A percentile compares a stretch with the other conserved stretches of the same genome.
These are phyloP conservation scores for Neofelis nebulosa DNA, from an alignment of 2,113 vertebrate species.

Conservation along the genomic window DNA sequence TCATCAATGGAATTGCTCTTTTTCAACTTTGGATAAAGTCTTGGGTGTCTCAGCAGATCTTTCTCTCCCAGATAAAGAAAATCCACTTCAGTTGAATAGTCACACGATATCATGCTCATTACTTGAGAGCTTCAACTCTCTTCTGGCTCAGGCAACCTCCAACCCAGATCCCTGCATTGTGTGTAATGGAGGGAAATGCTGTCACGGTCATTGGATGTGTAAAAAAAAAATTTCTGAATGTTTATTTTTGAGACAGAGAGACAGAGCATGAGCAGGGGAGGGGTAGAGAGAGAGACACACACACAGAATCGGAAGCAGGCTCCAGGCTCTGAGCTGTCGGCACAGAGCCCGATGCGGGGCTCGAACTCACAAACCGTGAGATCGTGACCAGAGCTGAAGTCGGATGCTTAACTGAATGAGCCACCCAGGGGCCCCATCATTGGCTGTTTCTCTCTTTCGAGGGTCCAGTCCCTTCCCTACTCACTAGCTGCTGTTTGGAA, in stretches of 20 bases:
- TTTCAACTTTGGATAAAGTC: background rate
- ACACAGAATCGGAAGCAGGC: too few relatives aligned
- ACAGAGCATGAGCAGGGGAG: too few relatives aligned
- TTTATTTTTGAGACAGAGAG: too few relatives aligned
- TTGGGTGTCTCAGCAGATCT: background rate
- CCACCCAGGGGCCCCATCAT: too few relatives aligned
- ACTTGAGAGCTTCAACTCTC: background rate
- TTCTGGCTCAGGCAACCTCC: background rate
- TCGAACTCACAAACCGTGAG: too few relatives aligned
- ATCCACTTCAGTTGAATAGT: background rate
- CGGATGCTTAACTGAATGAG: too few relatives aligned
- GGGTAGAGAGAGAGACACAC: too few relatives aligned
- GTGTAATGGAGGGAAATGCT: background rate
- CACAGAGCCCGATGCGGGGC: too few relatives aligned
- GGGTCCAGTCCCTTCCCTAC: too few relatives aligned
- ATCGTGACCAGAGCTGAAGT: too few relatives aligned
- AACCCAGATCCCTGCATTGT: background rate
- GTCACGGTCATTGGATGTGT: rapidly evolving
- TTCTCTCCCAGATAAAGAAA: background rate
- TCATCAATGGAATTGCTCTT: background rate
- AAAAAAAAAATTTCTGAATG: too few relatives aligned
- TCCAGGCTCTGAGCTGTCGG: too few relatives aligned
- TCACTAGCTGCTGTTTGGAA: background rate
- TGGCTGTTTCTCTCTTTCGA: background rate
- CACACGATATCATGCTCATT: background rate